phyloP scores from a whole-genome alignment of 2,888 invertebrate species.

The Melieria omissa region DNA sequence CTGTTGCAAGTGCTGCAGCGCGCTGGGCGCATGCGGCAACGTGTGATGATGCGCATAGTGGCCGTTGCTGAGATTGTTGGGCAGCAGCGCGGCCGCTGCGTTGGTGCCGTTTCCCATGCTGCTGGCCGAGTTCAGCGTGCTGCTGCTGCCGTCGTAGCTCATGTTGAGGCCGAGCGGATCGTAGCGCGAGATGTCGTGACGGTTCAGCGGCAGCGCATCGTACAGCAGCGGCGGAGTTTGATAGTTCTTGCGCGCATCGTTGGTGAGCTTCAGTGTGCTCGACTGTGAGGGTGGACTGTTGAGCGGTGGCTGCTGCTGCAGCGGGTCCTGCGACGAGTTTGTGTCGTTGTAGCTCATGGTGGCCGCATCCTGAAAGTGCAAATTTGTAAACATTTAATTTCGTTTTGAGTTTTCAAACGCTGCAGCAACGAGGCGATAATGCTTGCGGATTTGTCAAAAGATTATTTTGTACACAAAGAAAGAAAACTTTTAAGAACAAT shows the following conservation, averaged over 20 bases:
- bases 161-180: slow-evolving; percentile 58
- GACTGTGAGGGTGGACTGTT: slow-evolving; percentile 65
- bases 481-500: slow-evolving; percentile 6
- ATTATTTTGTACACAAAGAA: not conserved
- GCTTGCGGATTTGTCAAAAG: no score
- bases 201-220: slow-evolving; percentile 61
- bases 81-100: slow-evolving; percentile 40
- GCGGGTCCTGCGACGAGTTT: slow-evolving; percentile 46
- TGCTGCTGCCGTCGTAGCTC: slow-evolving; percentile 54
- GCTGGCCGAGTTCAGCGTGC: slow-evolving; percentile 52
- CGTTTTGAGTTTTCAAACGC: no score
- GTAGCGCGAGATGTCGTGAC: slow-evolving; percentile 57
- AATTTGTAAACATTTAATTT: not conserved
- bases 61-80: slow-evolving; percentile 44
- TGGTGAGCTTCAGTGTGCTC: slow-evolving; percentile 63
- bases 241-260: slow-evolving; percentile 59
- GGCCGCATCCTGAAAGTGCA: slow-evolving; percentile 46
- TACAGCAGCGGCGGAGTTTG: slow-evolving; percentile 60
- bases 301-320: slow-evolving; percentile 54
- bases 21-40: slow-evolving; percentile 52
- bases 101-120: slow-evolving; percentile 50
- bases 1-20: slow-evolving; percentile 50
- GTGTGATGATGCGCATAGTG: slow-evolving; percentile 55
- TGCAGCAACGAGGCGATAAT: no score
- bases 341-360: slow-evolving; percentile 50